phyloP scores from a whole-genome alignment of 2,113 vertebrate species.

The Thymallus thymallus region DNA sequence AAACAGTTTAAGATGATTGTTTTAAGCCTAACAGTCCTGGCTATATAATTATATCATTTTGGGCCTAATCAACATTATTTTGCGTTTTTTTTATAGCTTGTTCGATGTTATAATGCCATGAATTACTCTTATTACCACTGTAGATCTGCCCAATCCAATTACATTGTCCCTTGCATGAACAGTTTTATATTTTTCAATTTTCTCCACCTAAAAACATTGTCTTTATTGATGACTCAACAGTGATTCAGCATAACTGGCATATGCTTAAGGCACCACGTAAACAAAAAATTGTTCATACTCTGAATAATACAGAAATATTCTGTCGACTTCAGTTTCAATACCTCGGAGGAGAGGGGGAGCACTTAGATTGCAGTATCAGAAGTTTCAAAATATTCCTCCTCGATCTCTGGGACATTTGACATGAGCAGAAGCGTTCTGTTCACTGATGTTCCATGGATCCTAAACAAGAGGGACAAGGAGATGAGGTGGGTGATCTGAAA shows the following conservation, averaged over 20 bases:
- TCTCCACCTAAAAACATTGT: slow-evolving; percentile 38
- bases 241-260: neutral
- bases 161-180: slow-evolving; percentile 55
- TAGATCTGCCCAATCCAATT: slow-evolving; percentile 57
- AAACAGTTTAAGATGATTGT: slow-evolving; percentile 40
- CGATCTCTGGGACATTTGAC: too few species aligned
- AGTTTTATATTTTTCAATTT: slow-evolving; percentile 49
- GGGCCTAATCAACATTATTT: slow-evolving; percentile 40
- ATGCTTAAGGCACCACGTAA: too few species aligned
- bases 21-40: slow-evolving; percentile 40
- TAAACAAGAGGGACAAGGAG: neutral
- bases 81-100: slow-evolving; percentile 40
- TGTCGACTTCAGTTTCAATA: too few species aligned
- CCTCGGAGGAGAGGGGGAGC: too few species aligned
- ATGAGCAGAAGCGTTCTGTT: too few species aligned
- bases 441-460: too few species aligned
- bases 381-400: too few species aligned
- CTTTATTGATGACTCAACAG: neutral
- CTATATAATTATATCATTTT: slow-evolving; percentile 40
- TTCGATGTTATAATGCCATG: slow-evolving; percentile 48
- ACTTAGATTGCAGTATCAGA: too few species aligned
- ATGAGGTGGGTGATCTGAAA: neutral
- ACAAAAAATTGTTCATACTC: too few species aligned
- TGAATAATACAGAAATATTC: too few species aligned
- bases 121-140: slow-evolving; percentile 53